phyloP scores from a whole-genome alignment of 92 coral and sea anemone species.

The Zoanthus solanderi region DNA sequence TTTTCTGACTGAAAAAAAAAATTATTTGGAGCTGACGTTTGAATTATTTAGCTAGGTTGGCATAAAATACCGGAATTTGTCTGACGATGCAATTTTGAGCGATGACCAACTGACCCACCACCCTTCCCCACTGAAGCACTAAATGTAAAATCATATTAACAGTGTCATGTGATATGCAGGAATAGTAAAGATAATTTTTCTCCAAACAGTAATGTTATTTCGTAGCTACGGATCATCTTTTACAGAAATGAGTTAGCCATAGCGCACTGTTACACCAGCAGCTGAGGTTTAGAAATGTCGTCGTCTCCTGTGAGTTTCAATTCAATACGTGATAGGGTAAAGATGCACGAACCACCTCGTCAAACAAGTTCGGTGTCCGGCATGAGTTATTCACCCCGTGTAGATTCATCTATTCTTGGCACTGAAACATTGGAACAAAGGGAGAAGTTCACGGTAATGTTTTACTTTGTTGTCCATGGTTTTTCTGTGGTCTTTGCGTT shows the following conservation, averaged over 20 bases:
- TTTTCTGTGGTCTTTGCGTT: not conserved
- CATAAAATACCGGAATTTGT: no score
- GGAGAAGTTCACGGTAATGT: slow-evolving; percentile 83
- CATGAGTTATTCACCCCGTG: slow-evolving; percentile 61
- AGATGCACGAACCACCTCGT: not conserved
- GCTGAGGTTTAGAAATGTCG: not conserved
- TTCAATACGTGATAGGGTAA: not conserved
- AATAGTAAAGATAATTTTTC: no score
- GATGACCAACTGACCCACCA: no score
- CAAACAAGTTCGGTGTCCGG: slow-evolving; percentile 41
- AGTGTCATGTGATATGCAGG: no score
- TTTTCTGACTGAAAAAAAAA: no score
- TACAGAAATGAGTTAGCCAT: not conserved
- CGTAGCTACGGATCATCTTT: not conserved
- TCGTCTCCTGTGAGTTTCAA: slow-evolving; percentile 39
- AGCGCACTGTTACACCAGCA: not conserved
- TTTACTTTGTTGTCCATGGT: not conserved
- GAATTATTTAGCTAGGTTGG: no score
- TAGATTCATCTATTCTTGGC: slow-evolving; percentile 82
- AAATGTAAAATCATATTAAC: no score
- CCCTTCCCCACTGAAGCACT: no score
- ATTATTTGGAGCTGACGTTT: no score
- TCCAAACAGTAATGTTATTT: not conserved
- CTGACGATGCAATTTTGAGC: no score
- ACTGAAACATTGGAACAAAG: slow-evolving; percentile 80